Evolutionary conservation across 2,888 invertebrate species (phyloP).

Genomic region (Salticus scenicus): DNA sequence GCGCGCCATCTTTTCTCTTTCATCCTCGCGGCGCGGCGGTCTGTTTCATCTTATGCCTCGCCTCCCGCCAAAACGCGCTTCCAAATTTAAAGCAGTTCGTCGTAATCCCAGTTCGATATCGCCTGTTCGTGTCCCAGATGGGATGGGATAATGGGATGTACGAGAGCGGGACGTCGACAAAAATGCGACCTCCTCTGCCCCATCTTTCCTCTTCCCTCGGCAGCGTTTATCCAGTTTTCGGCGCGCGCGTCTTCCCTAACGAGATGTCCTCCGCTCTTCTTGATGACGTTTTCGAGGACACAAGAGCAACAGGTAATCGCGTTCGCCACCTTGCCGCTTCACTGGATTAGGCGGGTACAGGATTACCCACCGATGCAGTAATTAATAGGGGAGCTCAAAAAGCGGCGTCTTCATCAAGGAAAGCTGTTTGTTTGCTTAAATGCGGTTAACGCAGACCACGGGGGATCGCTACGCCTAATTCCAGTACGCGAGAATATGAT

Average conservation of each 20-base stretch:
- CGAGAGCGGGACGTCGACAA: conserved; percentile 34
- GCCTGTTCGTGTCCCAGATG: conserved; percentile 60
- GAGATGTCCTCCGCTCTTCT: conserved; percentile 44
- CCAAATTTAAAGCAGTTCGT: conserved; percentile 66
- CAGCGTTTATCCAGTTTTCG: conserved; percentile 59
- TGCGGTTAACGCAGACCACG: conserved; percentile 38
- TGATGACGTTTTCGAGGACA: neutral
- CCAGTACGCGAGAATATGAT: conserved; percentile 44
- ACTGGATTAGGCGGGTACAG: conserved; percentile 50
- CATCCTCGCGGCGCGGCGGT: conserved; percentile 59
- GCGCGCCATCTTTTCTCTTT: conserved; percentile 44
- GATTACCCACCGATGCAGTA: conserved; percentile 65
- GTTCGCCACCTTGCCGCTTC: conserved; percentile 54
- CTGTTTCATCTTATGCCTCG: conserved; percentile 40
- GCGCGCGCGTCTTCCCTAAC: conserved; percentile 48
- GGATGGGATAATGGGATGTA: conserved; percentile 69
- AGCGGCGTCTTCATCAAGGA: conserved; percentile 36
- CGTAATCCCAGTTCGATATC: conserved; percentile 62
- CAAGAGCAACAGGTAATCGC: conserved; percentile 68
- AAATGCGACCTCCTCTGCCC: conserved; percentile 37
- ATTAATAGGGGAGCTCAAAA: conserved; percentile 66
- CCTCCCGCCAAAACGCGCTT: conserved; percentile 62
- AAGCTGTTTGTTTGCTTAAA: conserved; percentile 60
- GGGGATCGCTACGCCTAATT: conserved; percentile 19
- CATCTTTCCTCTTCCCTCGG: neutral